A percentile compares a stretch with the other conserved stretches of the same genome.
phyloP scores from a whole-genome alignment of 1,140 invertebrate genomes.

The Phenacoccus solenopsis region DNA sequence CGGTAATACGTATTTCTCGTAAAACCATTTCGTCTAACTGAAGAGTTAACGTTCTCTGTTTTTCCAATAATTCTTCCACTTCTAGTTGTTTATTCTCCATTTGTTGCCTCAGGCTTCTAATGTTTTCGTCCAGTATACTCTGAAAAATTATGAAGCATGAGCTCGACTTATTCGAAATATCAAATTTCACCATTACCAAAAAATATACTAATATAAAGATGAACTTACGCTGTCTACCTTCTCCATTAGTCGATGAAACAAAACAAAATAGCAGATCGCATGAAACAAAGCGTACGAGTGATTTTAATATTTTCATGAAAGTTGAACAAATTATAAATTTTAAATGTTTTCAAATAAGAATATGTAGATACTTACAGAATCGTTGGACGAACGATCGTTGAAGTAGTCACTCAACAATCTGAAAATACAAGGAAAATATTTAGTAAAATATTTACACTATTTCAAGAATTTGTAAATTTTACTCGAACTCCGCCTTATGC shows the following conservation, averaged over 20 bases:
- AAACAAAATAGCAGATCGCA: slow-evolving; percentile 25
- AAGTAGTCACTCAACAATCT: not conserved
- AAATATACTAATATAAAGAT: not conserved
- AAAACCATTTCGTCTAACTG: slow-evolving; percentile 57
- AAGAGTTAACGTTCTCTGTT: slow-evolving; percentile 50
- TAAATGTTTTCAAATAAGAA: not conserved
- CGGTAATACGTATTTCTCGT: slow-evolving; percentile 58
- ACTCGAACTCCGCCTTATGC: too few species aligned
- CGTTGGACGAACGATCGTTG: not conserved
- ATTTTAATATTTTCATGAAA: too few species aligned
- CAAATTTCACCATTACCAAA: not conserved
- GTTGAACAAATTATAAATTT: too few species aligned
- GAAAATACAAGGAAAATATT: not conserved
- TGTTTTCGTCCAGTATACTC: not conserved
- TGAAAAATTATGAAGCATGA: too few species aligned
- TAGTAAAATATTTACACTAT: too few species aligned
- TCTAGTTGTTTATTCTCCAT: slow-evolving; percentile 54
- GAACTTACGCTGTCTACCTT: slow-evolving; percentile 30
- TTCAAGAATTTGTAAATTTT: too few species aligned
- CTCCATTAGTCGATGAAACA: not conserved
- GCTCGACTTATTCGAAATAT: too few species aligned
- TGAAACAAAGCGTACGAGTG: not conserved
- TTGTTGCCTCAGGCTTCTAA: slow-evolving; percentile 29
- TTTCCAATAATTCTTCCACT: slow-evolving; percentile 56
- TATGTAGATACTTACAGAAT: not conserved